Conservation (phyloP, 1,140 invertebrate species). For the Mya arenaria region DNA sequence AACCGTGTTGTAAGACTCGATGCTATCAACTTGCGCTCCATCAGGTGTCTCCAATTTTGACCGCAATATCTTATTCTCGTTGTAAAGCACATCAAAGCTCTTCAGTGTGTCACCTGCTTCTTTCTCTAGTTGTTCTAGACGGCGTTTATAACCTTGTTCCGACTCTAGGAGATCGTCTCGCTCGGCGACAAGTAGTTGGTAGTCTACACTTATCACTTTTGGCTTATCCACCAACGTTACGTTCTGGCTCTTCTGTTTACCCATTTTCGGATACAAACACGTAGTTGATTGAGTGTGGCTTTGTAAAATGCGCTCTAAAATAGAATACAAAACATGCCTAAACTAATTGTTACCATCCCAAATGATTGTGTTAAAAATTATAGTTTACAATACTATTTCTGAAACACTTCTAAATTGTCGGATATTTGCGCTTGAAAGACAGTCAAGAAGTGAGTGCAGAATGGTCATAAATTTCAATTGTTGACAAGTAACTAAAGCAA, state of each 20-base stretch:
- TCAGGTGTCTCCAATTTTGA: conserved; percentile 45
- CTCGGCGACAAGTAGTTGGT: conserved; percentile 34
- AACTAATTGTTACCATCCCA: no score
- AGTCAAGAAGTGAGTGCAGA: no score
- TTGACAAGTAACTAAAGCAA: no score
- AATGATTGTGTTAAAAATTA: no score
- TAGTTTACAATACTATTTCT: no score
- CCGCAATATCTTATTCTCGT: conserved; percentile 49
- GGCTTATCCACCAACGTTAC: conserved; percentile 36
- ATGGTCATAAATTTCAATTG: no score
- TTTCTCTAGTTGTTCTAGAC: conserved; percentile 43
- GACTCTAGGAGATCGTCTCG: conserved; percentile 48
- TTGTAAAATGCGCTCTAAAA: no score
- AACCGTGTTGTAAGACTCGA: conserved; percentile 43
- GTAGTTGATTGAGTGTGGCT: no score
- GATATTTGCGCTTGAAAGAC: no score
- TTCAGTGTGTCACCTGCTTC: conserved; percentile 12
- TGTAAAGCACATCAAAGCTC: conserved; percentile 44
- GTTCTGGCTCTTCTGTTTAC: conserved; percentile 22
- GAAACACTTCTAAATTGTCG: no score
- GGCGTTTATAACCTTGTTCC: conserved; percentile 21
- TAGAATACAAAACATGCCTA: no score
- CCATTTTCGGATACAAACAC: no score
- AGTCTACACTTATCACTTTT: conserved; percentile 43
- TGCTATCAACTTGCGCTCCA: conserved; percentile 1